Conservation (phyloP, 2,797 vertebrate species). For the Amazona finschi region DNA sequence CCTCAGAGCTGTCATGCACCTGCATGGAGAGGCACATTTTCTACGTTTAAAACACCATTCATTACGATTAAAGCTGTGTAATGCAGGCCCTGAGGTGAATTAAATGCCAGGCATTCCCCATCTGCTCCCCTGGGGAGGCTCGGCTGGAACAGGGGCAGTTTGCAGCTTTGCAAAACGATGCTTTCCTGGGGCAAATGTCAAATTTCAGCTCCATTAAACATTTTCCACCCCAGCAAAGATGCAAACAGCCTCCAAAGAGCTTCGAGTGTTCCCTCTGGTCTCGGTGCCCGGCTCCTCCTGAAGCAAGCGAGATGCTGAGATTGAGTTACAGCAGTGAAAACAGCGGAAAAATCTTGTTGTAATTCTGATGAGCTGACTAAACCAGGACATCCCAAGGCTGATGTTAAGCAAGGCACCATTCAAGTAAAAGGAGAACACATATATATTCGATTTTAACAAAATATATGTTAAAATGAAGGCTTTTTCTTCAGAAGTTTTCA, state of each 20-base stretch:
- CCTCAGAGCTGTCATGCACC: not conserved
- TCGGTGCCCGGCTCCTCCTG: not conserved
- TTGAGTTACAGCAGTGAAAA: not conserved
- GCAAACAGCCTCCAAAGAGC: not conserved
- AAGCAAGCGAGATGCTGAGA: accelerated
- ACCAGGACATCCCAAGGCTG: not conserved
- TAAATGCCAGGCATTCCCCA: accelerated
- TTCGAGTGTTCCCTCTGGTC: not conserved
- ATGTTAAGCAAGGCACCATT: not conserved
- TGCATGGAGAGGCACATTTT: accelerated
- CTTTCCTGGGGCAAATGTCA: not conserved
- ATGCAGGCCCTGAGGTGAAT: not conserved
- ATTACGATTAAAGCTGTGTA: not conserved
- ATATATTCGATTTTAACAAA: not conserved
- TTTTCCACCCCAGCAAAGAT: not conserved
- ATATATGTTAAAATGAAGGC: no score
- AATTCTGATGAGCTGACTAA: not conserved
- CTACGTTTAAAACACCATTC: not conserved
- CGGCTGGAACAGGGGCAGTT: not conserved
- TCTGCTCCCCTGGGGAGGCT: not conserved
- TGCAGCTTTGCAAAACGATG: not conserved
- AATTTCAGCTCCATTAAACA: not conserved
- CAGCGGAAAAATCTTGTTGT: accelerated
- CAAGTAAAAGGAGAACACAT: not conserved
- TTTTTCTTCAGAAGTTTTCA: not conserved